These are phyloP conservation scores for Agraylea sexmaculata DNA, from an alignment of 1,140 invertebrate species.

Conservation along the genomic window DNA sequence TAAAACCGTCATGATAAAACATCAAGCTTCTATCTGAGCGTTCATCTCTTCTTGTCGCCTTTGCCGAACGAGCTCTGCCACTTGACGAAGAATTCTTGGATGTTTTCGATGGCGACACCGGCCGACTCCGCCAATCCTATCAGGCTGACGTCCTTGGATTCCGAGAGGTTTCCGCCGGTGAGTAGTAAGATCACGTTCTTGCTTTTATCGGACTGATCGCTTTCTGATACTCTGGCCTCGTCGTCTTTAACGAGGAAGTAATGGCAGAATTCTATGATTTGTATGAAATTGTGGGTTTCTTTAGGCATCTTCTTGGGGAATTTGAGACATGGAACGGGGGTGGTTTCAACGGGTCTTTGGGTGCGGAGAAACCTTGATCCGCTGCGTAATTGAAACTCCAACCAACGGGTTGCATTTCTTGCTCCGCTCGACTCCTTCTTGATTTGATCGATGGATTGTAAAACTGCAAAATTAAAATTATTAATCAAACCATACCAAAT, in stretches of 20 bases:
- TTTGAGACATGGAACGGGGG: slow-evolving; percentile 62
- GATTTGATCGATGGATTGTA: slow-evolving; percentile 73
- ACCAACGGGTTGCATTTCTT: slow-evolving; percentile 81
- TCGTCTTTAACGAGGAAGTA: slow-evolving; percentile 27
- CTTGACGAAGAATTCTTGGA: slow-evolving; percentile 34
- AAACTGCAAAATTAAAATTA: slow-evolving; percentile 48
- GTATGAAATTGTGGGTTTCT: slow-evolving; percentile 33
- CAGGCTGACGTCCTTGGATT: slow-evolving; percentile 34
- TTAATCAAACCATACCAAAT: slow-evolving; percentile 11
- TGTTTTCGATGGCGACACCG: slow-evolving; percentile 32
- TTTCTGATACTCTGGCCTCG: slow-evolving; percentile 24
- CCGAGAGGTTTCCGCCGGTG: slow-evolving; percentile 27
- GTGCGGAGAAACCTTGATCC: slow-evolving; percentile 73
- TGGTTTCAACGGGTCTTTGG: slow-evolving; percentile 66
- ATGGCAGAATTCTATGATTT: slow-evolving; percentile 39
- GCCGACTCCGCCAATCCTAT: slow-evolving; percentile 31
- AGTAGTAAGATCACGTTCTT: slow-evolving; percentile 26
- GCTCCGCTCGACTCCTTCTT: slow-evolving; percentile 68
- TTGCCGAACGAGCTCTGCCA: slow-evolving; percentile 30
- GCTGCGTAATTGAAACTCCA: slow-evolving; percentile 72
- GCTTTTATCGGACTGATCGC: slow-evolving; percentile 7
- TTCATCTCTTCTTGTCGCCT: slow-evolving; percentile 38
- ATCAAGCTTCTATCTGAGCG: no score
- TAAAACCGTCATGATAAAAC: no score
- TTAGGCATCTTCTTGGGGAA: slow-evolving; percentile 45